Conservation (phyloP, 2,888 invertebrate species). For the Thyatira batis region DNA sequence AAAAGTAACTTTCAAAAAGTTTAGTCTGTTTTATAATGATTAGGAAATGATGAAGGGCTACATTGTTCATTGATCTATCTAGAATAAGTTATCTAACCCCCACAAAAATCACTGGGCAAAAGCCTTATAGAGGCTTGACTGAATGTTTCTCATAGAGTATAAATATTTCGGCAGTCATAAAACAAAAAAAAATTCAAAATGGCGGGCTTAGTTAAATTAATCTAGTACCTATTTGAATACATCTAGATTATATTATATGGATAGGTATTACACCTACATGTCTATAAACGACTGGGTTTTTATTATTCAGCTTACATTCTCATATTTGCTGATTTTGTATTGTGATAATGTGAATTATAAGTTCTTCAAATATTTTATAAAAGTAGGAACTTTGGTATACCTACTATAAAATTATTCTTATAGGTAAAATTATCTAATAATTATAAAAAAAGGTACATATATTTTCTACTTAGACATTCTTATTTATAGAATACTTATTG, state of each 20-base stretch:
- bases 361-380: conserved; percentile 12
- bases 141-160: not conserved
- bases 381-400: not conserved
- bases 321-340: conserved; percentile 13
- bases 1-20: conserved; percentile 67
- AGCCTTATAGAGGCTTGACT: not conserved
- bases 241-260: too few species aligned
- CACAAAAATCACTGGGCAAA: not conserved
- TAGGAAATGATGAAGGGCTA: not conserved
- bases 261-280: too few species aligned
- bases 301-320: not conserved
- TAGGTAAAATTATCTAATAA: not conserved
- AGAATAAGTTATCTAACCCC: not conserved
- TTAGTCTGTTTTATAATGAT: conserved; percentile 34
- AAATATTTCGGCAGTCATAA: not conserved
- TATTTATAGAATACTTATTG: not conserved
- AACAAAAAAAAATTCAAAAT: not conserved
- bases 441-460: not conserved
- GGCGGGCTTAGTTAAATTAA: too few species aligned
- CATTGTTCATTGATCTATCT: too few species aligned
- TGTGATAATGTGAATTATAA: conserved; percentile 15
- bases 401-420: not conserved
- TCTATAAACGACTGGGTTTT: not conserved
- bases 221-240: too few species aligned
- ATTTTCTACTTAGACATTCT: conserved; percentile 11